Evolutionary conservation across 2,797 vertebrate genomes (phyloP).

Genomic region (Tinamus major): DNA sequence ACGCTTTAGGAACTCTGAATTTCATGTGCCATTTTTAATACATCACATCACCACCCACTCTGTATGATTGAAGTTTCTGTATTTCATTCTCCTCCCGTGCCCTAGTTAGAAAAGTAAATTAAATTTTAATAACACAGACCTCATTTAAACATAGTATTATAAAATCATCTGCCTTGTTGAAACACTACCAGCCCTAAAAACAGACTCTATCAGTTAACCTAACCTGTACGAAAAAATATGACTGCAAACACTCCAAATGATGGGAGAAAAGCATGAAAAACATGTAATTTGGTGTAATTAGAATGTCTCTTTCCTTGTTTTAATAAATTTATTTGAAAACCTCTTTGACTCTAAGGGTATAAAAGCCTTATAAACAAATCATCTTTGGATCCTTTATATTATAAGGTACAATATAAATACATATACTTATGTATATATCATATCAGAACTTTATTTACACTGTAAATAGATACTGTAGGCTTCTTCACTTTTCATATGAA

Average conservation of each 20-base stretch:
- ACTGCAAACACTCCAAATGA: neutral
- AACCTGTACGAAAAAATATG: neutral
- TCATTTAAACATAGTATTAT: neutral
- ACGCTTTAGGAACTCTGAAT: neutral
- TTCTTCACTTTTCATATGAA: neutral
- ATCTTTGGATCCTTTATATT: neutral
- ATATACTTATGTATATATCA: neutral
- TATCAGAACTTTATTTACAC: neutral
- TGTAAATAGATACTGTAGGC: neutral
- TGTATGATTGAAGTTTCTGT: neutral
- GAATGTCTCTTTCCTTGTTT: neutral
- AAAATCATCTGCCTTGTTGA: neutral
- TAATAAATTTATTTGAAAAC: neutral
- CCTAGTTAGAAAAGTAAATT: neutral
- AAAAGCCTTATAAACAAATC: neutral
- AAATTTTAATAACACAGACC: neutral
- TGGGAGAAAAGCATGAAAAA: neutral
- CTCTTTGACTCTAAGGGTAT: neutral
- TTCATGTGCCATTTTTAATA: neutral
- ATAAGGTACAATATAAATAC: neutral
- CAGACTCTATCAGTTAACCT: neutral
- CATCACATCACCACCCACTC: neutral
- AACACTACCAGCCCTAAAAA: neutral
- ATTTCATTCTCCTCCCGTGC: neutral
- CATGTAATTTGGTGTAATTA: neutral